A percentile compares a stretch with the other conserved stretches of the same genome.
Evolutionary conservation across 1,140 invertebrate species (phyloP).

Genomic region (Sarcophaga peregrina): DNA sequence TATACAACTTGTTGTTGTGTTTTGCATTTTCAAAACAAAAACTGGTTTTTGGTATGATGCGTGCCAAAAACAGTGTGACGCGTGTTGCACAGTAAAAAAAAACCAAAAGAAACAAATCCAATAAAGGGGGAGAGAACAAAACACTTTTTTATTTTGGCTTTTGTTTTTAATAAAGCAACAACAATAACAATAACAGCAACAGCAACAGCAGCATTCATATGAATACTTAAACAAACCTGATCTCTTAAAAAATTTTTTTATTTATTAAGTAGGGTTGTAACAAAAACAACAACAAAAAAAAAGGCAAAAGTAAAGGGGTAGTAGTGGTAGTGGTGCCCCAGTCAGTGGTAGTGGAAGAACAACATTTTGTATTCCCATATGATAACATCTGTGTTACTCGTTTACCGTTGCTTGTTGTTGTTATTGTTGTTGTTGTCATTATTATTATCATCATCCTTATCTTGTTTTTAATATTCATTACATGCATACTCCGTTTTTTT

Average conservation of each 20-base stretch:
- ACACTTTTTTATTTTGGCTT: too few relatives aligned
- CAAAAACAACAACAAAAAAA: not conserved
- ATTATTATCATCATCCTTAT: not conserved
- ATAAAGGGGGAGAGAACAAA: not conserved
- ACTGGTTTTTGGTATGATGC: slow-evolving; percentile 1
- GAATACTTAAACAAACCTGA: not conserved
- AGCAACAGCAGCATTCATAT: too few relatives aligned
- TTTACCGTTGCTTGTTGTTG: not conserved
- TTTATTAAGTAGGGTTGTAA: not conserved
- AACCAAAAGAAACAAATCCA: not conserved
- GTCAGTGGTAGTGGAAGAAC: not conserved
- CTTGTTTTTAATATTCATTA: slow-evolving; percentile 26
- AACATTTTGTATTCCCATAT: not conserved
- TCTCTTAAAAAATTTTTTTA: too few relatives aligned
- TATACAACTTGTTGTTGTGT: not conserved
- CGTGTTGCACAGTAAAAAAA: slow-evolving; percentile 11
- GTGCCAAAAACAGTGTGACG: slow-evolving; percentile 26
- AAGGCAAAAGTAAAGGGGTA: not conserved
- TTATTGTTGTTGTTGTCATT: not conserved
- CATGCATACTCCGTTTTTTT: not conserved
- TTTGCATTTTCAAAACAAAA: not conserved
- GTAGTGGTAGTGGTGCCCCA: not conserved
- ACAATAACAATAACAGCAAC: too few relatives aligned
- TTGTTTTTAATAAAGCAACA: too few relatives aligned
- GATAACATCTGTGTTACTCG: slow-evolving; percentile 6